Base-by-base conservation (phyloP, 2,113 vertebrate genomes). In the Leptobrachium ailaonicum region DNA sequence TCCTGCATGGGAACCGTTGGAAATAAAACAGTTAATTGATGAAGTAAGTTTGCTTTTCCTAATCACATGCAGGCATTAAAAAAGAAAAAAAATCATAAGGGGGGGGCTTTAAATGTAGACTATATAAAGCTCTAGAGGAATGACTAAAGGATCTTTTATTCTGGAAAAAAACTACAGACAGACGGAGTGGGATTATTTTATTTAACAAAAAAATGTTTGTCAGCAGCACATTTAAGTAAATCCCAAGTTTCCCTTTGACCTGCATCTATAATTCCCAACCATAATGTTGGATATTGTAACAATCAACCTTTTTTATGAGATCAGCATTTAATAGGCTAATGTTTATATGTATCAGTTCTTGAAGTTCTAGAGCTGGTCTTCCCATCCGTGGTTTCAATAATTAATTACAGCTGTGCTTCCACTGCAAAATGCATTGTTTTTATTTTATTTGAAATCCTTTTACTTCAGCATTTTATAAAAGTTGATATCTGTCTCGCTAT, bases 271-370 rank as follows among this genome's bases (percentile, higher is more conserved):
- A 42, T 77, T 69, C 68, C n/a, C 41, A 11, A 6, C 53, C 20
- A 68, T 76, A 56, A 68, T 76, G 14, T 5, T n/a, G 67, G 63
- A 66, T 53, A 54, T 68, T 76, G 66, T n/a, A 20, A 75, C 58
- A 64, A 68, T 68, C 66, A 45, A 12, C 54, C 58, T 20, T 58
- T 77, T 77, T 77, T 54, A 77, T 70, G 53, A 60, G 75, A 40
- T 77, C 66, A 77, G 5, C 41, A 12, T 54, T 58, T 40, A 70
- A 47, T 13, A 12, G 62, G 44, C 75, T 20, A 64, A 41, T 62
- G 54, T n/a, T 70, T 71, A 41, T 70, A 58, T 77, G 45, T 62
- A 45, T n/a, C 56, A 77, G 10, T 56, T 4, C 12, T 44, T 6
- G 53, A 44, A 58, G 67, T 60, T 45, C 41, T 69, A 41, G 12